Base-by-base conservation (phyloP, 2,888 invertebrate species). In the Cacoxenus indagator region DNA sequence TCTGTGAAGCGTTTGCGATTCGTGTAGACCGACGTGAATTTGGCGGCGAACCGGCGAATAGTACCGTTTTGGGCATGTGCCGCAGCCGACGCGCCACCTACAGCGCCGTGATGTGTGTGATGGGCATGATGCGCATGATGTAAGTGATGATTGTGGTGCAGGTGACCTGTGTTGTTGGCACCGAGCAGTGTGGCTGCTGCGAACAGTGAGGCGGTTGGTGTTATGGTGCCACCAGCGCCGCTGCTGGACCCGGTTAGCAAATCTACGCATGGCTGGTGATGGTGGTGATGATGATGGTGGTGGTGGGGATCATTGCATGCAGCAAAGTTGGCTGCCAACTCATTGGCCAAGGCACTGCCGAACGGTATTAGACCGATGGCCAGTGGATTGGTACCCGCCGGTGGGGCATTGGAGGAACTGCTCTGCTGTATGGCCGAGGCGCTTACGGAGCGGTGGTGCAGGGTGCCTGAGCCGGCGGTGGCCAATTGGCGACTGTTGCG, bases 31-130 rank as follows among this genome's bases (percentile, higher is more conserved):
- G 86, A 74, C 48, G 83, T 82, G 19, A 87, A 73, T 74, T 84
- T 84, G 75, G 79, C 74, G 29, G 91, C 82, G 81, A 88, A 78
- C 86, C 90, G 77, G 83, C 89, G 64, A 80, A 89, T 67, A 85
- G 89, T 75, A 86, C 89, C 81, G 84, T 87, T 80, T 29, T 81
- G 78, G 27, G 72, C 71, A 67, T 71, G 81, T 43, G 88, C 70
- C 74, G 72, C 68, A 72, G 73, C 67, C 67, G 73, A 87, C 26
- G 72, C 67, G 48, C 70, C 75, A 26, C 73, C 73, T 27, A 70
- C 70, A 22, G 74, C 73, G 4, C 29, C 46, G 57, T 57, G 69
- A 54, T 73, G 73, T 69, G 68, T 67, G 64, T 71, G 72, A 45
- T 79, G 77, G 19, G 78, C 67, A 69, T 82, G 81, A 45, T 82